Base-by-base conservation (phyloP, 2,797 vertebrate species). In the Bryconaethiops microstoma region DNA sequence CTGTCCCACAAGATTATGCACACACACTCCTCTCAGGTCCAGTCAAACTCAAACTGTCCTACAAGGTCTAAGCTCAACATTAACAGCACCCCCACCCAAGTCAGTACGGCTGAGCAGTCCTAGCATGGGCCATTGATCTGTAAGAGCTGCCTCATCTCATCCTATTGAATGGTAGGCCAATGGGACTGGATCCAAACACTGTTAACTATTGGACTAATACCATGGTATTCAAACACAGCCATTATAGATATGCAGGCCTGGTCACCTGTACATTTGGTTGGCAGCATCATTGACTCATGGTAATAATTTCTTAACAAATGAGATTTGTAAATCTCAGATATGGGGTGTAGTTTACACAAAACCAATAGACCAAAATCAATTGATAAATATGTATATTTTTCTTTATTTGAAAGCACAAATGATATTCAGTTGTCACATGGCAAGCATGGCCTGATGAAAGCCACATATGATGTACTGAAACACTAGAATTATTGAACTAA, bases 1-100 rank as follows among this genome's bases (percentile, higher is more conserved):
- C 45, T 48, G 45, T 23, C 63, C 39, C 74, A 50, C 21, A 59
- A 16, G 23, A 62, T 21, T 39, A 25, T 39, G 87, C 87, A 91
- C 87, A 42, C 74, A 59, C 74, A 52, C 76, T 45, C 57, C 29
- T 40, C 72, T 54, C n/a, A 9, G 59, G 52, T 59, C 55, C 65
- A 81, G 64, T 55, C 60, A 75, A 45, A 83, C 64, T 65, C 64
- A 73, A 19, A 76, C 67, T 65, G 59, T 57, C 50, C 29, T 59
- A 65, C 74, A 7, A 62, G 55, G 21, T 52, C 42, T 62, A 42
- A 35, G 25, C 64, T 62, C 50, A 70, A 63, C 55, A 76, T 63
- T 62, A 81, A 25, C 54, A 35, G 48, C 5, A 7, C 29, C 52
- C 14, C 29, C 76, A 0, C 63, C 21, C 54, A 40, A n/a, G 2